Evolutionary conservation across 2,797 vertebrate genomes (phyloP).

Genomic region (Siniperca scherzeri): DNA sequence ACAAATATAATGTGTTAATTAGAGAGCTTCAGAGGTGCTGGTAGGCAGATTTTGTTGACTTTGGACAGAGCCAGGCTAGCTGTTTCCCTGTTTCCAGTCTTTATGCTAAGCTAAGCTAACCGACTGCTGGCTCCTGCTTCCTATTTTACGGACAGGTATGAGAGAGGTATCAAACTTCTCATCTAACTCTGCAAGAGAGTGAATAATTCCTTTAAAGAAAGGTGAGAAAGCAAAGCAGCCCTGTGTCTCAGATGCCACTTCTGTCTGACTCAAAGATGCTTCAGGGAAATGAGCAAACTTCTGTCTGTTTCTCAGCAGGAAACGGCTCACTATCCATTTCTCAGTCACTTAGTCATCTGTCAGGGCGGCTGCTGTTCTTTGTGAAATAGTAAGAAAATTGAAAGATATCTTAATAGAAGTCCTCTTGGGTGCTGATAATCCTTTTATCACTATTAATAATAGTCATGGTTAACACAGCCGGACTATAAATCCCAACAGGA

Average conservation of each 20-base stretch:
- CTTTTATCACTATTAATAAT: neutral
- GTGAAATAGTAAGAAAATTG: neutral
- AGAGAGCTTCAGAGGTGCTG: neutral
- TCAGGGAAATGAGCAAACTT: conserved; percentile 36
- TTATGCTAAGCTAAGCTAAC: neutral
- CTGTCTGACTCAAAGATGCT: conserved; percentile 39
- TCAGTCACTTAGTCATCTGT: conserved; percentile 37
- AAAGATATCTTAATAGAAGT: neutral
- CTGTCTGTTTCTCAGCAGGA: conserved; percentile 17
- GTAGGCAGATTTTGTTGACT: neutral
- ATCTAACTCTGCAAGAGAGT: neutral
- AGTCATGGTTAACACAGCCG: neutral
- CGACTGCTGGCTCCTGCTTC: neutral
- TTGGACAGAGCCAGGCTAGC: neutral
- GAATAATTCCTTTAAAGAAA: neutral
- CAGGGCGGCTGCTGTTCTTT: conserved; percentile 2
- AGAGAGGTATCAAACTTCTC: neutral
- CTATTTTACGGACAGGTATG: neutral
- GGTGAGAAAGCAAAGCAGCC: neutral
- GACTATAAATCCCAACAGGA: conserved; percentile 57
- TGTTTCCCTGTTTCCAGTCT: neutral
- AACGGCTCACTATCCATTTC: neutral
- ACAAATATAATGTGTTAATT: too few relatives aligned
- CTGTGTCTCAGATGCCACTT: neutral
- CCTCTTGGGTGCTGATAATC: conserved; percentile 3